Conservation (phyloP, 2,888 invertebrate genomes). For the Dasysyrphus albostriatus region DNA sequence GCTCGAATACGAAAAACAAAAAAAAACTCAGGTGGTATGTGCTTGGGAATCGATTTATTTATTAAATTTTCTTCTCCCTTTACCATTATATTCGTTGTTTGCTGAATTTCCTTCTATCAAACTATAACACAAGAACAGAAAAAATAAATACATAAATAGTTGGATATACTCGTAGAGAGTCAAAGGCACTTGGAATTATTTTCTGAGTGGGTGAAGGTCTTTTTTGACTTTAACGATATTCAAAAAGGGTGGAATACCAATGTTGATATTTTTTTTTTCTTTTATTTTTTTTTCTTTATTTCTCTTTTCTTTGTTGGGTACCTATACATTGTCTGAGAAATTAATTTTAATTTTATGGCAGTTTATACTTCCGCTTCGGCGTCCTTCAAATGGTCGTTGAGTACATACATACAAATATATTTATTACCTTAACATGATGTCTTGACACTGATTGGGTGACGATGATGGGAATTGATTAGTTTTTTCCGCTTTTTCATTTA, state of each 20-base stretch:
- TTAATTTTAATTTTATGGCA: slow-evolving; percentile 60
- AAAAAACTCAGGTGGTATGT: slow-evolving; percentile 11
- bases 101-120: not conserved
- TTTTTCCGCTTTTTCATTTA: slow-evolving; percentile 16
- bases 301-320: not conserved
- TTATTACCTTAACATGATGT: slow-evolving; percentile 36
- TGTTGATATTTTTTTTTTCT: not conserved
- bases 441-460: slow-evolving; percentile 46
- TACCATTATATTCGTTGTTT: slow-evolving; percentile 1
- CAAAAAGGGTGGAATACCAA: slow-evolving; percentile 30
- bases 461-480: slow-evolving; percentile 43
- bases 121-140: not conserved
- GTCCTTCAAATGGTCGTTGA: slow-evolving; percentile 15
- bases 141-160: slow-evolving; percentile 10
- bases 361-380: slow-evolving; percentile 4
- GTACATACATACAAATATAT: slow-evolving; percentile 4
- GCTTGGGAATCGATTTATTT: slow-evolving; percentile 16
- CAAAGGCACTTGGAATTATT: slow-evolving; percentile 10
- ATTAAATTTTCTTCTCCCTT: slow-evolving; percentile 13
- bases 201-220: slow-evolving; percentile 44
- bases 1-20: not conserved
- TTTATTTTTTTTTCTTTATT: slow-evolving; percentile 13
- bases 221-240: slow-evolving; percentile 45
- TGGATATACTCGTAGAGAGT: not conserved
- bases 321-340: slow-evolving; percentile 18